A percentile compares a stretch with the other conserved stretches of the same genome.
Conservation (phyloP, 2,888 invertebrate genomes). For the Nemapogon koenigi region DNA sequence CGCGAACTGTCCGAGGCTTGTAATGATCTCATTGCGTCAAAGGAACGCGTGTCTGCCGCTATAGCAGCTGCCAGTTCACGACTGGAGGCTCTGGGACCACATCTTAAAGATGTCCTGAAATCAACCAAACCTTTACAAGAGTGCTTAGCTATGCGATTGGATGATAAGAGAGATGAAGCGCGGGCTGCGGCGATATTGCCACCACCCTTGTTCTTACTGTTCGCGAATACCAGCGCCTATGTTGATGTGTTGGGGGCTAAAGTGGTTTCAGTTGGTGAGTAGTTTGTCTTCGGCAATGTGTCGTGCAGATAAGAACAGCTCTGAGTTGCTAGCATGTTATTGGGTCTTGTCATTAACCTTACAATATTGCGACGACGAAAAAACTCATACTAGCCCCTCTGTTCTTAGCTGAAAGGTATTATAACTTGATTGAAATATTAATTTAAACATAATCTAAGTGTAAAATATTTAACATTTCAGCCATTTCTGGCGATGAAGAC, state of each 20-base stretch:
- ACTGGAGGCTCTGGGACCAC: constrained; percentile 83
- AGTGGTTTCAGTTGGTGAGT: constrained; percentile 47
- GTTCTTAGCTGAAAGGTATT: no score
- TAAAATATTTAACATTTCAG: constrained; percentile 30
- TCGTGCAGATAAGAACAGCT: no score
- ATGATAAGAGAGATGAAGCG: constrained; percentile 80
- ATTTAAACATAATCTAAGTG: not conserved
- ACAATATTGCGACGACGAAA: no score
- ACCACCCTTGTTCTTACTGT: constrained; percentile 83
- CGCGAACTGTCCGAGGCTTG: constrained; percentile 81
- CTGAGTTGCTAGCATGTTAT: no score
- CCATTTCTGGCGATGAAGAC: constrained; percentile 72
- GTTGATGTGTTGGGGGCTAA: constrained; percentile 74
- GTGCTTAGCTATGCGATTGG: constrained; percentile 80
- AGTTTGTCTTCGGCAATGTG: not conserved
- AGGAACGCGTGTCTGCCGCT: constrained; percentile 76
- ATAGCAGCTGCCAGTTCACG: constrained; percentile 78
- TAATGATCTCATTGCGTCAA: constrained; percentile 75
- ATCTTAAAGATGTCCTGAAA: constrained; percentile 66
- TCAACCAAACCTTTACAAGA: constrained; percentile 90
- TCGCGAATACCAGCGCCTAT: constrained; percentile 84
- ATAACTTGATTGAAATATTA: no score
- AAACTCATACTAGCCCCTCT: no score
- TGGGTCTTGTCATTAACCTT: no score
- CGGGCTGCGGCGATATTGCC: constrained; percentile 78